Percentiles rank a stretch among this genome's conserved stretches.
These are phyloP conservation scores for Caenorhabditis wallacei DNA, from an alignment of 2,888 invertebrate species.

Conservation along the genomic window DNA sequence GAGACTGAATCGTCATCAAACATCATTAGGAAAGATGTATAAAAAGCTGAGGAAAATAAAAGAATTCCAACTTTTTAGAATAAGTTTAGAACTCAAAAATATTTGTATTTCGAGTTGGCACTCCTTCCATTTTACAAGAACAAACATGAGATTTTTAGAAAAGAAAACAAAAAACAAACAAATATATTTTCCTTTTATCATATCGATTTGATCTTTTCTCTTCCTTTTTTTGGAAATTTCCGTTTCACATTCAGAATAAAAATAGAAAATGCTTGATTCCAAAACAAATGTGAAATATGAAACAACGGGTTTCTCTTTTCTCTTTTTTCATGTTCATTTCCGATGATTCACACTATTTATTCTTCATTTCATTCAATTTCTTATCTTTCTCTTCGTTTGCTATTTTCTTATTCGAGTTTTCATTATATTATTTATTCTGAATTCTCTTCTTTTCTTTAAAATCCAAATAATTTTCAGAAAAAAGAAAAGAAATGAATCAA, in stretches of 20 bases:
- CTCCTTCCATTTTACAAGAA: not conserved
- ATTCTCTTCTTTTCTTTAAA: not conserved
- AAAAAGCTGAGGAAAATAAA: not conserved
- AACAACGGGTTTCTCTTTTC: slow-evolving; percentile 3
- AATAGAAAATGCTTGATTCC: not conserved
- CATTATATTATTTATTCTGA: not conserved
- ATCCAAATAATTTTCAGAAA: not conserved
- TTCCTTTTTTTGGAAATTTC: not conserved
- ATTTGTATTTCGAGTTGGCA: too few species aligned
- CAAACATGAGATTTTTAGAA: not conserved
- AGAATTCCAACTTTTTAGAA: not conserved
- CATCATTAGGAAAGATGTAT: not conserved
- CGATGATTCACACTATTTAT: slow-evolving; percentile 35
- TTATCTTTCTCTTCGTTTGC: slow-evolving; percentile 14
- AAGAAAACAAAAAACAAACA: slow-evolving; percentile 3
- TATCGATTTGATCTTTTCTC: slow-evolving; percentile 4
- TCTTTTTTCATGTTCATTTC: slow-evolving; percentile 15
- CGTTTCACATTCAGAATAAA: not conserved
- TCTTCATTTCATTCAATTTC: slow-evolving; percentile 18
- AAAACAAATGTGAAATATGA: not conserved
- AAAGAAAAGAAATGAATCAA: slow-evolving; percentile 32
- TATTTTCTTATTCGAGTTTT: not conserved
- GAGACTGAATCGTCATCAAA: slow-evolving; percentile 30
- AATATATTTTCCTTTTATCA: not conserved
- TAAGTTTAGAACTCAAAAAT: not conserved